Percentiles rank a stretch among this genome's conserved stretches.
Evolutionary conservation across 2,888 invertebrate genomes (phyloP).

Genomic region (Drosophila neoperkinsi): DNA sequence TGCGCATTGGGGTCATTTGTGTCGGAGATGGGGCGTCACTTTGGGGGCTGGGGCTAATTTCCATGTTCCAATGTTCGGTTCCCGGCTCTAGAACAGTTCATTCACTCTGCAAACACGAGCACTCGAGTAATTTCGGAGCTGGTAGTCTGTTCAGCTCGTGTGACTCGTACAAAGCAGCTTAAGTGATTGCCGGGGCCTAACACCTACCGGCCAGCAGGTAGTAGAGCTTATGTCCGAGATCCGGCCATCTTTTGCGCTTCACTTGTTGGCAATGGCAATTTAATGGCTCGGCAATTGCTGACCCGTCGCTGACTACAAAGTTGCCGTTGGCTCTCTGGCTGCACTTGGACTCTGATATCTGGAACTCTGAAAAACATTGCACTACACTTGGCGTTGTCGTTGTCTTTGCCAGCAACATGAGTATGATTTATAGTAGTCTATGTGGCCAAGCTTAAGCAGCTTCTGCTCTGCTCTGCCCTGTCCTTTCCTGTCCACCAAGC

Average conservation of each 20-base stretch:
- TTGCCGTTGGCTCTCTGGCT: constrained; percentile 43
- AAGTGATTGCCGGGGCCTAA: constrained; percentile 59
- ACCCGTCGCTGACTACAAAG: constrained; percentile 56
- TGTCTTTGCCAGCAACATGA: constrained; percentile 75
- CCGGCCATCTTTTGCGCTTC: constrained; percentile 35
- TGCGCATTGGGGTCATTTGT: constrained; percentile 79
- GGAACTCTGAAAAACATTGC: constrained; percentile 32
- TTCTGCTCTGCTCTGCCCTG: constrained; percentile 39
- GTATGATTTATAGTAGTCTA: constrained; percentile 79
- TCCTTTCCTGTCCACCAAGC: constrained; percentile 1
- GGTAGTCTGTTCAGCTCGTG: constrained; percentile 36
- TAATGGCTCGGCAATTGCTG: constrained; percentile 74
- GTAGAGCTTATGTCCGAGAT: constrained; percentile 11
- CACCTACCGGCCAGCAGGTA: constrained; percentile 46
- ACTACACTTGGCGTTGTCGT: constrained; percentile 41
- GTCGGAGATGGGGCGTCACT: constrained; percentile 75
- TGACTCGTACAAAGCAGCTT: constrained; percentile 46
- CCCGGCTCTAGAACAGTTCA: constrained; percentile 44
- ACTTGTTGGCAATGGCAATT: constrained; percentile 67
- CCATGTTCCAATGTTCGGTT: constrained; percentile 60
- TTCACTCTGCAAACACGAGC: constrained; percentile 40
- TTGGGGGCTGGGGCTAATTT: constrained; percentile 63
- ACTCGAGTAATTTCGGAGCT: constrained; percentile 41
- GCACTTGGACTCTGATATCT: constrained; percentile 38
- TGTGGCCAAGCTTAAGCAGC: constrained; percentile 58